Evolutionary conservation across 2,797 vertebrate genomes (phyloP).

Genomic region (Microctenopoma steveboyesi): DNA sequence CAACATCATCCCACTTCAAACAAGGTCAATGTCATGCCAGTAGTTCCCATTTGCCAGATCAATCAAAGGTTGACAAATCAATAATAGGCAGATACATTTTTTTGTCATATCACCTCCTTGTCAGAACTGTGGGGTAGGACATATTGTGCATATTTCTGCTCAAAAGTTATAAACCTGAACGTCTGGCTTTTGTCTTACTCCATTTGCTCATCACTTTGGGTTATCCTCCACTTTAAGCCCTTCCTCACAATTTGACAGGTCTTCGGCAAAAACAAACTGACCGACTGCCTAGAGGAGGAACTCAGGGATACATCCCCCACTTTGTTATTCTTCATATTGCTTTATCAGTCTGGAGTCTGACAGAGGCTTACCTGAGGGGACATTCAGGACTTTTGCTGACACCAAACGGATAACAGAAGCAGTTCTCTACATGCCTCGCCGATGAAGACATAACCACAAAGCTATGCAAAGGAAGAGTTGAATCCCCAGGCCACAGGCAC

Average conservation of each 20-base stretch:
- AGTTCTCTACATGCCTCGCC: slow-evolving; percentile 66
- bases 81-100: background rate
- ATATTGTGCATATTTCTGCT: slow-evolving; percentile 45
- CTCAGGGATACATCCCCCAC: slow-evolving; percentile 59
- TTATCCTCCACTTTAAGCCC: slow-evolving; percentile 53
- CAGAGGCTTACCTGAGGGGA: slow-evolving; percentile 79
- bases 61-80: background rate
- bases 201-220: slow-evolving; percentile 49
- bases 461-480: slow-evolving; percentile 70
- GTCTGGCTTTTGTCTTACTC: slow-evolving; percentile 53
- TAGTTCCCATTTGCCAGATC: slow-evolving; percentile 24
- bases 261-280: slow-evolving; percentile 63
- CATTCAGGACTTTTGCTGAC: slow-evolving; percentile 65
- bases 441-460: slow-evolving; percentile 74
- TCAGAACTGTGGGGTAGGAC: slow-evolving; percentile 10
- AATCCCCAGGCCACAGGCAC: slow-evolving; percentile 60
- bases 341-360: slow-evolving; percentile 76
- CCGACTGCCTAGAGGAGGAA: slow-evolving; percentile 64
- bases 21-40: slow-evolving; percentile 50
- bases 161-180: slow-evolving; percentile 15
- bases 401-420: slow-evolving; percentile 68
- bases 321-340: slow-evolving; percentile 73
- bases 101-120: slow-evolving; percentile 18
- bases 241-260: slow-evolving; percentile 68
- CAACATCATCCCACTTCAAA: slow-evolving; percentile 50